phyloP scores from a whole-genome alignment of 2,113 vertebrate species.

The Eclectus roratus region DNA sequence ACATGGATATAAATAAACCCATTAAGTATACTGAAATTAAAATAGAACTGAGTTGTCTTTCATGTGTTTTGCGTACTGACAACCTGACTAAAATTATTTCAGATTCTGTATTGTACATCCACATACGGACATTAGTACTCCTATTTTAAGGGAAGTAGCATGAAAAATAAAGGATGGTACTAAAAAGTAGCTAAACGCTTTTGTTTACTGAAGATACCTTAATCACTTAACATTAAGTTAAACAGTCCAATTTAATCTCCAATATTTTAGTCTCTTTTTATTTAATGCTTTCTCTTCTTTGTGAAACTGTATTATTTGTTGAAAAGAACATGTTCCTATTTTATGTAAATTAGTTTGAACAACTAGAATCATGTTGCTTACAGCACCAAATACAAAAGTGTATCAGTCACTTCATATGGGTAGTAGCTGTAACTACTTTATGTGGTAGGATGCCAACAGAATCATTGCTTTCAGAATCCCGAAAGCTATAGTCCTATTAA shows the following conservation, averaged over 20 bases:
- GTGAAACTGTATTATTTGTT: neutral
- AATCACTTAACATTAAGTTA: neutral
- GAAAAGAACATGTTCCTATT: neutral
- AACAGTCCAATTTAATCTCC: neutral
- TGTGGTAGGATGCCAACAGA: neutral
- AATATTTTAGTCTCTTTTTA: neutral
- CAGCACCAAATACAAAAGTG: neutral
- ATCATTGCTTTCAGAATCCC: neutral
- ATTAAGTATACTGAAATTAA: neutral
- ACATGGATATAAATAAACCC: neutral
- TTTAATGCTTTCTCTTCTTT: neutral
- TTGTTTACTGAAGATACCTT: neutral
- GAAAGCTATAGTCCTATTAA: constrained; percentile 26
- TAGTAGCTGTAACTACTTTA: neutral
- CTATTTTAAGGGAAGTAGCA: neutral
- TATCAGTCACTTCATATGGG: neutral
- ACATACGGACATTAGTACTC: neutral
- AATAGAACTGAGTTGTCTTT: neutral
- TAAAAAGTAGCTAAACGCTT: neutral
- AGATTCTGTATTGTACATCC: neutral
- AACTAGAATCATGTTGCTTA: neutral
- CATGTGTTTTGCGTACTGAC: neutral
- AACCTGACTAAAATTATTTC: neutral
- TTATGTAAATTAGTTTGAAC: constrained; percentile 9
- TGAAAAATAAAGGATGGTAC: neutral